Evolutionary conservation across 2,888 invertebrate species (phyloP).

Genomic region (Diarsia brunnea): DNA sequence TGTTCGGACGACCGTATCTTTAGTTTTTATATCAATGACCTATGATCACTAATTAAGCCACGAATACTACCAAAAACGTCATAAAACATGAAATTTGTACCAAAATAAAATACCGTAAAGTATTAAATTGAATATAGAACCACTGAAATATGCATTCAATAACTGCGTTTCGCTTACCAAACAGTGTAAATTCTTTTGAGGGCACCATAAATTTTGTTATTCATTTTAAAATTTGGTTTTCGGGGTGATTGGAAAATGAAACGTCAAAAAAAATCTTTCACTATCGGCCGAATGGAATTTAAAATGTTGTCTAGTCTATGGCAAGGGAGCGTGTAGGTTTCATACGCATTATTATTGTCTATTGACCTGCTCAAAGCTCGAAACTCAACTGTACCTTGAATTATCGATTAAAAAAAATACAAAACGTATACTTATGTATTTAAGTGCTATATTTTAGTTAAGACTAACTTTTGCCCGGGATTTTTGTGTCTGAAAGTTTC

Average conservation of each 20-base stretch:
- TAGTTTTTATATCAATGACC: too few species aligned
- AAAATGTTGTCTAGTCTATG: conserved; percentile 37
- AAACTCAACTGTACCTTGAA: background rate
- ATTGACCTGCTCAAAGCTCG: background rate
- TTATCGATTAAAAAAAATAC: background rate
- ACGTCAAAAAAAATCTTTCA: conserved; percentile 56
- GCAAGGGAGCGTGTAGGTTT: conserved; percentile 18
- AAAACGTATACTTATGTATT: background rate
- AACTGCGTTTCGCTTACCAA: conserved; percentile 68
- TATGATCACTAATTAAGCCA: background rate
- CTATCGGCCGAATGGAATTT: conserved; percentile 25
- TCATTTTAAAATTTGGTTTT: conserved; percentile 70
- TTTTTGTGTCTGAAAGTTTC: background rate
- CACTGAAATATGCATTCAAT: conserved; percentile 32
- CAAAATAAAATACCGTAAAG: conserved; percentile 10
- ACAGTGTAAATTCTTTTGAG: conserved; percentile 73
- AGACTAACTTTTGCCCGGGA: background rate
- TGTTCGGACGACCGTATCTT: too few species aligned
- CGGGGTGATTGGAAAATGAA: conserved; percentile 59
- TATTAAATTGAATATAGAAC: background rate
- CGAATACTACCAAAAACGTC: background rate
- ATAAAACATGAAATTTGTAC: background rate
- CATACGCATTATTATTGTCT: background rate
- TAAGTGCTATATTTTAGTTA: background rate
- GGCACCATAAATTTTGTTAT: conserved; percentile 79